Evolutionary conservation across 2,797 vertebrate species (phyloP).

Genomic region (Syngnathus rostellatus): DNA sequence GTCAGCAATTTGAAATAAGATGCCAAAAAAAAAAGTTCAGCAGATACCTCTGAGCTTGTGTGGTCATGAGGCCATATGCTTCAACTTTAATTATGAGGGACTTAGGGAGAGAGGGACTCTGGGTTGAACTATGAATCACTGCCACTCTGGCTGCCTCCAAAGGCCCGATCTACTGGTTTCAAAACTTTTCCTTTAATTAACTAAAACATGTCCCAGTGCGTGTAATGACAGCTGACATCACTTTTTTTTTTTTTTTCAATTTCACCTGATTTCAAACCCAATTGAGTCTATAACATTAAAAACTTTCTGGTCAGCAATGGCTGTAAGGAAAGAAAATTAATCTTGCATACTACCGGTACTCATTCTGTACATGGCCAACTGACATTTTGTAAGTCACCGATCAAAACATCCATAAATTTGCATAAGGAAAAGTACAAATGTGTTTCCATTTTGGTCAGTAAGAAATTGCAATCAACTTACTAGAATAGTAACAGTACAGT

Average conservation of each 20-base stretch:
- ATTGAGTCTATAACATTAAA: background rate
- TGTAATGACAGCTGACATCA: conserved; percentile 30
- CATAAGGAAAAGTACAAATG: background rate
- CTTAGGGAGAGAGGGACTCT: conserved; percentile 66
- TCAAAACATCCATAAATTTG: background rate
- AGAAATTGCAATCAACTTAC: background rate
- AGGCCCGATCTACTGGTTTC: conserved; percentile 40
- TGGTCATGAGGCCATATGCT: conserved; percentile 70
- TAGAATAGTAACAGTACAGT: background rate
- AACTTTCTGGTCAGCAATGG: background rate
- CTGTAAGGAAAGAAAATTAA: background rate
- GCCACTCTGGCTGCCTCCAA: conserved; percentile 52
- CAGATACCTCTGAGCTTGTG: conserved; percentile 53
- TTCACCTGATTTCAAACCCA: conserved; percentile 7
- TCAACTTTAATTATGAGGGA: conserved; percentile 74
- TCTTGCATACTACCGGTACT: background rate
- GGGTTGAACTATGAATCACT: conserved; percentile 65
- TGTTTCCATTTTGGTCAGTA: background rate
- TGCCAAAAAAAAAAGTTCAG: conserved; percentile 35
- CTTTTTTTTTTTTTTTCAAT: conserved; percentile 19
- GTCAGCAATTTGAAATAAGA: conserved; percentile 42
- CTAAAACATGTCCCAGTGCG: conserved; percentile 21
- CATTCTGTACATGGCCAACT: background rate
- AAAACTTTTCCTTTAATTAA: conserved; percentile 19
- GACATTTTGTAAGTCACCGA: background rate